phyloP scores from a whole-genome alignment of 2,797 vertebrate genomes.

The Tenualosa thibaudeaui region DNA sequence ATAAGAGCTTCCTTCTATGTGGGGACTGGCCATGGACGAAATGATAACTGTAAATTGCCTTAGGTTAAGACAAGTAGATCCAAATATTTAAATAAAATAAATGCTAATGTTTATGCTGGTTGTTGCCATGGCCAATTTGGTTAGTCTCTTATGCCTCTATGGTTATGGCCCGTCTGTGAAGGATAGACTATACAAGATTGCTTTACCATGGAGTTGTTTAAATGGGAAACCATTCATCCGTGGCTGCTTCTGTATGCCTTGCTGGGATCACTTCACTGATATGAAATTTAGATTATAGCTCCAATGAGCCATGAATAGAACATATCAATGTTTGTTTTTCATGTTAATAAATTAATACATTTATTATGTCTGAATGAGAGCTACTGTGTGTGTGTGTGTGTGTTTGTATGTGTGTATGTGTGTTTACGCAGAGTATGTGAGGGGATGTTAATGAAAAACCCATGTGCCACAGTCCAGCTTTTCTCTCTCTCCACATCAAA shows the following conservation, averaged over 20 bases:
- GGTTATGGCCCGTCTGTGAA: neutral
- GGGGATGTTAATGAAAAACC: neutral
- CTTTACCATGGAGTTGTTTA: neutral
- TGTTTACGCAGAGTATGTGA: neutral
- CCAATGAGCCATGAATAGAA: neutral
- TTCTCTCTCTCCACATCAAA: neutral
- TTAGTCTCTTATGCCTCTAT: too few relatives aligned
- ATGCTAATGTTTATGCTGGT: too few relatives aligned
- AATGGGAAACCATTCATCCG: neutral
- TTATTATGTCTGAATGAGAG: too few relatives aligned
- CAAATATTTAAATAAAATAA: too few relatives aligned
- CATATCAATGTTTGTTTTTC: slow-evolving; percentile 4
- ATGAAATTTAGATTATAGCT: neutral
- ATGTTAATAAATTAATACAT: neutral
- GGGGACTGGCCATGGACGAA: too few relatives aligned
- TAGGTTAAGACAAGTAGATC: too few relatives aligned
- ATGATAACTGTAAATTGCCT: too few relatives aligned
- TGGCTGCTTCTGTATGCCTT: neutral
- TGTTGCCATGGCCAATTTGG: too few relatives aligned
- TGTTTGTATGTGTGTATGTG: neutral
- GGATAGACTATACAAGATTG: neutral
- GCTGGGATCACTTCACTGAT: neutral
- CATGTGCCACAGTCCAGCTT: neutral
- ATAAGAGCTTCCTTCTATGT: too few relatives aligned
- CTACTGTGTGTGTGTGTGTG: neutral